These are phyloP conservation scores for Platycercus adscitus DNA, from an alignment of 2,113 vertebrate genomes.

Conservation along the genomic window DNA sequence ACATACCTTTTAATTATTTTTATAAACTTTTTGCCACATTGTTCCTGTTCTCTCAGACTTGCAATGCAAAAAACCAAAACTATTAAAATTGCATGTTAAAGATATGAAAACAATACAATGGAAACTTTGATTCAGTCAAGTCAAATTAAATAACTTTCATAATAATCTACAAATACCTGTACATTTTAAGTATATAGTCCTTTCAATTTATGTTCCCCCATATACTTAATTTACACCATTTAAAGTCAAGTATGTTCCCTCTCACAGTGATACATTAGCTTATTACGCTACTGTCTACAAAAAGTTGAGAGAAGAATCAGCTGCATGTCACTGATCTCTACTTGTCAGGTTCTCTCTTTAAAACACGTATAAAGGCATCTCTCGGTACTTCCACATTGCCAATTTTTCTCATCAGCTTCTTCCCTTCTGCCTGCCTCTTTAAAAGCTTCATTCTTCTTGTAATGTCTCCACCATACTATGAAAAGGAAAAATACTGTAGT, in stretches of 20 bases:
- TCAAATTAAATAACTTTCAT: neutral
- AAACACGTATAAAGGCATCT: slow-evolving; percentile 91
- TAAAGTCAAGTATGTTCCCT: neutral
- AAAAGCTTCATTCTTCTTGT: slow-evolving; percentile 96
- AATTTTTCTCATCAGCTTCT: slow-evolving; percentile 91
- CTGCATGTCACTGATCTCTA: slow-evolving; percentile 68
- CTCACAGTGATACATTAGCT: neutral
- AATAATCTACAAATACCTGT: neutral
- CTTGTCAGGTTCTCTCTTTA: slow-evolving; percentile 81
- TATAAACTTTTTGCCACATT: neutral
- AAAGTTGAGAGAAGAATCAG: neutral
- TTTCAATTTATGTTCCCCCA: neutral
- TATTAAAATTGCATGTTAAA: neutral
- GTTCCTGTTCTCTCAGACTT: neutral
- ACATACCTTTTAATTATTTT: neutral
- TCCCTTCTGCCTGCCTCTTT: slow-evolving; percentile 93
- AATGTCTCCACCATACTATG: slow-evolving; percentile 96
- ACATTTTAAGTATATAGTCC: neutral
- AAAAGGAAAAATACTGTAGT: neutral
- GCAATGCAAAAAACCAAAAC: neutral
- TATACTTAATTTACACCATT: neutral
- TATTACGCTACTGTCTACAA: neutral
- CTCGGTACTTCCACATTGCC: slow-evolving; percentile 93
- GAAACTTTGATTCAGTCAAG: neutral
- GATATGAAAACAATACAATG: neutral